A percentile compares a stretch with the other conserved stretches of the same genome.
Conservation (phyloP, 2,888 invertebrate genomes). For the Girardia tigrina region DNA sequence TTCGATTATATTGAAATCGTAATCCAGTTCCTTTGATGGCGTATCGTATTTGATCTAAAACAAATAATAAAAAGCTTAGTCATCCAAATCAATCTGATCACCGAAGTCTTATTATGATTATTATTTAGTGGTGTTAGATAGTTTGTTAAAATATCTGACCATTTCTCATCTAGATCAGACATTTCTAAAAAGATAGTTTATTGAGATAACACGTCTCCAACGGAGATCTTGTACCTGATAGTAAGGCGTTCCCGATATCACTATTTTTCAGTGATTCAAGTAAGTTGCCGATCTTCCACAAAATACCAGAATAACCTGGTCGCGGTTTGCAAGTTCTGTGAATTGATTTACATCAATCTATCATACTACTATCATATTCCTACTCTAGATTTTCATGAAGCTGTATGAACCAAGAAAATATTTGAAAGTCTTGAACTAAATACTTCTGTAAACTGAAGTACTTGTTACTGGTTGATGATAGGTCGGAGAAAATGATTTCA, state of each 20-base stretch:
- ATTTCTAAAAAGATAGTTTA: too few species aligned
- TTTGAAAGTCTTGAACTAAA: neutral
- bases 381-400: too few species aligned
- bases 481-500: neutral
- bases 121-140: neutral
- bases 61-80: neutral
- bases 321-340: neutral
- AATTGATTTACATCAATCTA: neutral
- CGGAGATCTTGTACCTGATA: neutral
- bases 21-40: neutral
- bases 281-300: neutral
- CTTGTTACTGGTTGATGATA: neutral
- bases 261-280: neutral
- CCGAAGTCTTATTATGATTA: neutral
- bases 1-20: neutral
- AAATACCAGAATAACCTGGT: neutral
- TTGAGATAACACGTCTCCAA: too few species aligned
- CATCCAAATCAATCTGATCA: too few species aligned
- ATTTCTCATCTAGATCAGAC: neutral
- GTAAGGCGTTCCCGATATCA: neutral
- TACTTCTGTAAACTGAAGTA: neutral
- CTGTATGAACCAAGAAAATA: neutral
- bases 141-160: neutral
- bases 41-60: neutral
- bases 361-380: neutral